These are phyloP conservation scores for Luscinia luscinia DNA, from an alignment of 2,797 vertebrate genomes.

Conservation along the genomic window DNA sequence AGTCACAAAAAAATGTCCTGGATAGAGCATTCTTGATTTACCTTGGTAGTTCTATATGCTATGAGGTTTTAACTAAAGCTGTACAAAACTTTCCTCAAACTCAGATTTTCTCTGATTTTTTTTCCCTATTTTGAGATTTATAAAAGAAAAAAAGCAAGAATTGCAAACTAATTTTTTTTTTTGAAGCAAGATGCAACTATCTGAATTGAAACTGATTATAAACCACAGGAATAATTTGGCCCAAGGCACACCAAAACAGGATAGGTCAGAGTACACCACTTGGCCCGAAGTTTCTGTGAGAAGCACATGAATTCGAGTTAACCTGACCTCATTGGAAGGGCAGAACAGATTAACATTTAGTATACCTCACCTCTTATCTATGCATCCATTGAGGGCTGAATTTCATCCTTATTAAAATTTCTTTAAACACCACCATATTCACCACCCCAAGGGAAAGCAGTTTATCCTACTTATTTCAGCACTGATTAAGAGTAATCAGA, in stretches of 20 bases:
- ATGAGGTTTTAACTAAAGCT: not conserved
- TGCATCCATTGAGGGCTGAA: not conserved
- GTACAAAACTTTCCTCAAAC: not conserved
- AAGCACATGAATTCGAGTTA: not conserved
- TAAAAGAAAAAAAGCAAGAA: not conserved
- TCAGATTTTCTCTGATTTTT: not conserved
- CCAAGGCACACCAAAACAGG: not conserved
- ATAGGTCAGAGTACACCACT: not conserved
- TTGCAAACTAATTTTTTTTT: not conserved
- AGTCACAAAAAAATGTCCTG: not conserved
- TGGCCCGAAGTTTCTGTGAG: not conserved
- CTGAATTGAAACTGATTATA: not conserved
- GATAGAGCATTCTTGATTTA: not conserved
- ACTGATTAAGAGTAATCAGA: not conserved
- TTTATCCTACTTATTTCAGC: slow-evolving; percentile 17
- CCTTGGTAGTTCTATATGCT: not conserved
- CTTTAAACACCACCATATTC: not conserved
- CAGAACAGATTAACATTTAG: not conserved
- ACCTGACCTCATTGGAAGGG: not conserved
- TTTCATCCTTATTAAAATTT: not conserved
- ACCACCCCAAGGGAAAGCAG: not conserved
- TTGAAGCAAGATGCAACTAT: not conserved
- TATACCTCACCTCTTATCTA: not conserved
- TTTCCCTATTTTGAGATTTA: not conserved
- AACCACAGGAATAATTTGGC: not conserved